Evolutionary conservation across 2,888 invertebrate species (phyloP).

Genomic region (Tolmerus cingulatus): DNA sequence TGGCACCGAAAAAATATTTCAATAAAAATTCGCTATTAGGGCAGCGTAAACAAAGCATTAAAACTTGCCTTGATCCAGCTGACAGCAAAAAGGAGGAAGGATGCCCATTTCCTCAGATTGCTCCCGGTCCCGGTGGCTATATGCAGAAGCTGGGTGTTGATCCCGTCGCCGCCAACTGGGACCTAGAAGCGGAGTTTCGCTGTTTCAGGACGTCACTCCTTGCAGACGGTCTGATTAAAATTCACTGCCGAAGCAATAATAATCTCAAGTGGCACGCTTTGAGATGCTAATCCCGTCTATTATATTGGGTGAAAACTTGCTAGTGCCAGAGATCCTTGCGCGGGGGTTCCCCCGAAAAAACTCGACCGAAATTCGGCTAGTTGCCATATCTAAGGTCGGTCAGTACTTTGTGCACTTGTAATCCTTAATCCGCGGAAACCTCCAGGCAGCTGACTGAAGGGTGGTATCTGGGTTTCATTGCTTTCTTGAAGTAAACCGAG

Average conservation of each 20-base stretch:
- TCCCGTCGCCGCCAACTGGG: background rate
- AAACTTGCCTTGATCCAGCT: background rate
- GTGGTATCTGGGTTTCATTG: background rate
- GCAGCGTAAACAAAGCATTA: background rate
- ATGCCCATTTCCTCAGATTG: background rate
- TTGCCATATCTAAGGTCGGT: background rate
- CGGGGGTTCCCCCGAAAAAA: background rate
- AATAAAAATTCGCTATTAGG: background rate
- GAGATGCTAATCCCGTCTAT: constrained; percentile 21
- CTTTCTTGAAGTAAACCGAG: background rate
- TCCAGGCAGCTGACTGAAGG: background rate
- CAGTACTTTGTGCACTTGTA: background rate
- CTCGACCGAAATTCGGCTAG: background rate
- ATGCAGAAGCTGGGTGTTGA: background rate
- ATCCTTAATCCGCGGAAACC: background rate
- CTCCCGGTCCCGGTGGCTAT: background rate
- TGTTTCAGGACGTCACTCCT: background rate
- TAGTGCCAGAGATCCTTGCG: background rate
- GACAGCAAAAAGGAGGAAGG: background rate
- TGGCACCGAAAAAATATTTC: background rate
- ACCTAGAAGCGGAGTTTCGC: background rate
- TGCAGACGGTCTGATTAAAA: constrained; percentile 14
- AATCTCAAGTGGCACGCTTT: constrained; percentile 17
- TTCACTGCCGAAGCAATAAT: constrained; percentile 24
- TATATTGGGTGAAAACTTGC: constrained; percentile 8